Conservation (phyloP, 2,113 vertebrate species). For the Arvicanthis niloticus region DNA sequence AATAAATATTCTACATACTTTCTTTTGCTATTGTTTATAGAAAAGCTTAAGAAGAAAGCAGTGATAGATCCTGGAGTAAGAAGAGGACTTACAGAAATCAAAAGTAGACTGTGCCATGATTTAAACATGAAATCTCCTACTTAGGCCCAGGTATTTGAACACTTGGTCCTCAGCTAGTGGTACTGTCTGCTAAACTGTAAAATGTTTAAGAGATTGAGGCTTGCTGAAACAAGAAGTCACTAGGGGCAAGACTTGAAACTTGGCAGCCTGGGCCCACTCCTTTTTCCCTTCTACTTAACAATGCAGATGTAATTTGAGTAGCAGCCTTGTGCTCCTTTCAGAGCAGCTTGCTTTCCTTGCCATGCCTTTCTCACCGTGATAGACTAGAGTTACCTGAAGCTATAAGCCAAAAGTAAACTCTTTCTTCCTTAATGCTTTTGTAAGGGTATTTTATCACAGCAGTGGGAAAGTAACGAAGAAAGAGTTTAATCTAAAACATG, state of each 20-base stretch:
- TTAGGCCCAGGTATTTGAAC: background rate
- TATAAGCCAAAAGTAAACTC: background rate
- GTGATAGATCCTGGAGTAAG: background rate
- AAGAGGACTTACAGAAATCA: background rate
- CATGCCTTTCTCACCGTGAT: background rate
- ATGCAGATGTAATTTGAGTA: background rate
- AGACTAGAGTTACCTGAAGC: background rate
- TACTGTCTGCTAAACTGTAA: background rate
- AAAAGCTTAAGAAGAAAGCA: background rate
- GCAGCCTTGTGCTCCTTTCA: no score
- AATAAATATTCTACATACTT: background rate
- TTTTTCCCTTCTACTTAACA: no score
- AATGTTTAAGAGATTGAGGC: background rate
- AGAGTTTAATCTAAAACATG: background rate
- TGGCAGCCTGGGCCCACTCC: no score
- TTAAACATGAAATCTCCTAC: background rate
- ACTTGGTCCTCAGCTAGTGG: background rate
- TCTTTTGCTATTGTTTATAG: background rate
- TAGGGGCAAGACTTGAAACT: background rate
- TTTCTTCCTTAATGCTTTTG: background rate
- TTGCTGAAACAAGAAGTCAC: background rate
- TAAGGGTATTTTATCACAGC: background rate
- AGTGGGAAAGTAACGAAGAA: background rate
- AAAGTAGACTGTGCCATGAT: background rate
- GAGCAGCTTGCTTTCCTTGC: accelerated